phyloP scores from a whole-genome alignment of 1,140 invertebrate genomes.

The Drosophila nikananu region DNA sequence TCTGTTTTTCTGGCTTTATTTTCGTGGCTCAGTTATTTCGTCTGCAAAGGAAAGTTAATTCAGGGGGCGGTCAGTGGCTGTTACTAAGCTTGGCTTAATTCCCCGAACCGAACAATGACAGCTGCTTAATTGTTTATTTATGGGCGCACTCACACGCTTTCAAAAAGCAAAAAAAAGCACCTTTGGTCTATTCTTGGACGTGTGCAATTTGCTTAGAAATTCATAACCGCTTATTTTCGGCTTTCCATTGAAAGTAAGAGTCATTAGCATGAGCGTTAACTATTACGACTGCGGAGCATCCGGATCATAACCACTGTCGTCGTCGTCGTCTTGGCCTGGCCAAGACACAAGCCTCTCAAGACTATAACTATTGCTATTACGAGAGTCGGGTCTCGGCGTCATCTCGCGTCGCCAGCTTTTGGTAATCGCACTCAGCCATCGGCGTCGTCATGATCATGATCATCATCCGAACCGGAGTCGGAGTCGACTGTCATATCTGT shows the following conservation, averaged over 20 bases:
- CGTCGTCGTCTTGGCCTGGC: constrained; percentile 29
- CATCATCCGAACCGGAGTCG: constrained; percentile 13
- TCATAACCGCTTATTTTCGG: constrained; percentile 46
- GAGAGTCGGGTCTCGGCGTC: constrained; percentile 41
- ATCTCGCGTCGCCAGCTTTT: constrained; percentile 50
- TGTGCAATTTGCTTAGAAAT: constrained; percentile 37
- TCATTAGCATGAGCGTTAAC: constrained; percentile 68
- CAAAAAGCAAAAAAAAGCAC: constrained; percentile 25
- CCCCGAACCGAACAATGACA: constrained; percentile 45
- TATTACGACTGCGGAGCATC: constrained; percentile 59
- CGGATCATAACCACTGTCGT: constrained; percentile 34
- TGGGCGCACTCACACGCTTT: constrained; percentile 52
- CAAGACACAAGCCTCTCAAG: constrained; percentile 41
- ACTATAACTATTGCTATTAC: constrained; percentile 59
- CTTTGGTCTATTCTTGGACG: constrained; percentile 54
- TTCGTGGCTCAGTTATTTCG: constrained; percentile 30
- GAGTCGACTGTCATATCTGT: constrained; percentile 35
- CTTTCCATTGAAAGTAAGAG: constrained; percentile 72
- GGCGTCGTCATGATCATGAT: constrained; percentile 36
- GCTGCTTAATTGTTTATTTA: constrained; percentile 55
- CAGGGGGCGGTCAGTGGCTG: constrained; percentile 64
- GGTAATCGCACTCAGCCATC: constrained; percentile 57
- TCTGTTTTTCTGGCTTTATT: constrained; percentile 33
- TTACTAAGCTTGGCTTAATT: constrained; percentile 66
- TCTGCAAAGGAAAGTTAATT: constrained; percentile 69